phyloP scores from a whole-genome alignment of 1,140 invertebrate genomes.

The Stratiolaelaps scimitus region DNA sequence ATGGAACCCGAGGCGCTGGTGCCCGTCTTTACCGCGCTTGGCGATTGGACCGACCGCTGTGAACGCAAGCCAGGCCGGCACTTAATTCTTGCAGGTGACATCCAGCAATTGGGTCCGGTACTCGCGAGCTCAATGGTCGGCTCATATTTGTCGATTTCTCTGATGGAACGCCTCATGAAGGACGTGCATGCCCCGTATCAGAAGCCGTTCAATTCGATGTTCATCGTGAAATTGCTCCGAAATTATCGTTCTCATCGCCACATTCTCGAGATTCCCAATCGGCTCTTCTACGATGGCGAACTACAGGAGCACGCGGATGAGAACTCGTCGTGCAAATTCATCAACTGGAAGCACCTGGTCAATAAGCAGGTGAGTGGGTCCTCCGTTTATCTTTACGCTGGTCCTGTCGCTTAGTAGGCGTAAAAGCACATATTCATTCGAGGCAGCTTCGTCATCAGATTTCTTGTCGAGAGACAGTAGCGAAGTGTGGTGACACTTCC shows the following conservation, averaged over 20 bases:
- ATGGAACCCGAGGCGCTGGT: constrained; percentile 76
- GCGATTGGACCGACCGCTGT: constrained; percentile 42
- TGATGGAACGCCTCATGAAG: constrained; percentile 54
- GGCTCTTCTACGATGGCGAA: constrained; percentile 65
- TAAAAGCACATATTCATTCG: too few species aligned
- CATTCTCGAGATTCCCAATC: constrained; percentile 59
- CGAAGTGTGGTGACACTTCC: too few species aligned
- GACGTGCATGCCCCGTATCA: too few species aligned
- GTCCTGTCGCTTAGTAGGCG: too few species aligned
- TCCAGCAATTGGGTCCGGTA: constrained; percentile 73
- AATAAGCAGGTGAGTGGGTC: constrained; percentile 41
- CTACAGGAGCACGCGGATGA: constrained; percentile 40
- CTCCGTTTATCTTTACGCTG: too few species aligned
- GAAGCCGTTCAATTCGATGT: neutral
- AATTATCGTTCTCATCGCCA: constrained; percentile 59
- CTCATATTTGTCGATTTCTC: constrained; percentile 53
- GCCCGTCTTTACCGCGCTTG: constrained; percentile 41
- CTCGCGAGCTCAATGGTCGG: constrained; percentile 52
- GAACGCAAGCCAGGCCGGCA: constrained; percentile 44
- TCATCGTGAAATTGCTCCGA: constrained; percentile 44
- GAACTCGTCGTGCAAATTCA: constrained; percentile 39
- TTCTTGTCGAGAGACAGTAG: too few species aligned
- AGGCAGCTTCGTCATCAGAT: too few species aligned
- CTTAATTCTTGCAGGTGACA: constrained; percentile 68
- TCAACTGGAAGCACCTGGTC: constrained; percentile 39